Base-by-base conservation (phyloP, 2,888 invertebrate genomes). In the Theretra japonica region DNA sequence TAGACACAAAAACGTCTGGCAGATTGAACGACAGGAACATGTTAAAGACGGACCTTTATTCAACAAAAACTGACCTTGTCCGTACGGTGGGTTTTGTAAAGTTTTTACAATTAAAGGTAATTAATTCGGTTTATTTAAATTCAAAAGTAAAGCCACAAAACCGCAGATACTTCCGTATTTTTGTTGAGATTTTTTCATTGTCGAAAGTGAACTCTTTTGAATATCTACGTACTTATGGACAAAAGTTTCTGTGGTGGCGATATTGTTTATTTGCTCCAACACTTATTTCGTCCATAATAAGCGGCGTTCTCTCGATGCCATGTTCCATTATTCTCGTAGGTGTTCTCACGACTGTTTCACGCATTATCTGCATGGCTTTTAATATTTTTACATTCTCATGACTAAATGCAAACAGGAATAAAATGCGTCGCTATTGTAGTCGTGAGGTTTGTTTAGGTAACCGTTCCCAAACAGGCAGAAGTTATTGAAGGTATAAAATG, bases 181-280 rank as follows among this genome's bases (percentile, higher is more conserved):
- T 89, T 86, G 86, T 89, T 88, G 82, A 88, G 90, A 92, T 91
- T 90, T 88, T 83, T 77, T 75, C 76, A 84, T 83, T 84, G 80
- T 82, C 80, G 75, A 79, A 75, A 77, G 60, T 71, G 70, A 75
- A 74, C 73, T 75, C 74, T 76, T 77, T 76, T 72, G 73, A 75
- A 75, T 76, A 77, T 71, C 70, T 30, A 25, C 21, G 48, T 70
- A 60, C 70, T 73, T 74, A 76, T 76, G 50, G 68, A 69, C 68
- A 70, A 69, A 75, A 69, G 73, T 74, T 73, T 70, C 41, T 58
- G 69, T 33, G 69, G 69, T 58, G 58, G 33, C 41, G 25, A 65
- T 65, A 65, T 48, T 65, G 65, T 65, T 65, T 65, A 65, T 41
- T 65, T 23, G 65, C 23, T 73, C 68, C 59, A 65, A 68, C 59